Percentiles rank a stretch among this genome's conserved stretches.
These are phyloP conservation scores for Plagiodera versicolora DNA, from an alignment of 2,888 invertebrate species.

Conservation along the genomic window DNA sequence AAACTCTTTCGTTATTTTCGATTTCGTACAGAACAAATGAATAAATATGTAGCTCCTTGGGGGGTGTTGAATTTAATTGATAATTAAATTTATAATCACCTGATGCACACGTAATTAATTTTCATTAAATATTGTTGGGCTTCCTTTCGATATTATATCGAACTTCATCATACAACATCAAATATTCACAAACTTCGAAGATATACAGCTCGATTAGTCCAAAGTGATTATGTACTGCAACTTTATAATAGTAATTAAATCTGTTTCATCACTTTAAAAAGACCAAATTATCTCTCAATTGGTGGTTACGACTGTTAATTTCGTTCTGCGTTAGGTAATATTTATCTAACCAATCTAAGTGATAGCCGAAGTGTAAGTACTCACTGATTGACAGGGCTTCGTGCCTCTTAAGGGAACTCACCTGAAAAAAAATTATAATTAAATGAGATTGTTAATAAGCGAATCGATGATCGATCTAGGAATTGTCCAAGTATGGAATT, in stretches of 20 bases:
- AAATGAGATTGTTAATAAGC: not conserved
- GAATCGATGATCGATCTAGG: not conserved
- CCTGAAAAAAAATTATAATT: constrained; percentile 20
- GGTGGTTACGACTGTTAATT: not conserved
- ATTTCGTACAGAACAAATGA: too few species aligned
- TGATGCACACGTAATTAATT: too few species aligned
- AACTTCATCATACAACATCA: not conserved
- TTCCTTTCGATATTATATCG: too few species aligned
- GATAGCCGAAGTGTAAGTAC: not conserved
- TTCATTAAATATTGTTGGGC: too few species aligned
- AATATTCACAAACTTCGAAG: not conserved
- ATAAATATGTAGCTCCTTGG: too few species aligned
- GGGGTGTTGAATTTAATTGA: too few species aligned
- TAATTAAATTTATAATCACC: too few species aligned
- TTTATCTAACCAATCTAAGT: constrained; percentile 12
- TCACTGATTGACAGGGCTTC: constrained; percentile 8
- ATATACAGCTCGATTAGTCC: not conserved
- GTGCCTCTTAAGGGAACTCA: constrained; percentile 8
- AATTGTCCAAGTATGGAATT: not conserved
- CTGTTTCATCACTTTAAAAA: constrained; percentile 12
- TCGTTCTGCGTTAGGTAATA: constrained; percentile 15
- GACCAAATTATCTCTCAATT: constrained; percentile 8
- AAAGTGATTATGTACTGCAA: not conserved
- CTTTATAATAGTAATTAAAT: constrained; percentile 12
- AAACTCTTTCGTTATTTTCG: too few species aligned